phyloP scores from a whole-genome alignment of 2,113 vertebrate species.

The Neogobius melanostomus region DNA sequence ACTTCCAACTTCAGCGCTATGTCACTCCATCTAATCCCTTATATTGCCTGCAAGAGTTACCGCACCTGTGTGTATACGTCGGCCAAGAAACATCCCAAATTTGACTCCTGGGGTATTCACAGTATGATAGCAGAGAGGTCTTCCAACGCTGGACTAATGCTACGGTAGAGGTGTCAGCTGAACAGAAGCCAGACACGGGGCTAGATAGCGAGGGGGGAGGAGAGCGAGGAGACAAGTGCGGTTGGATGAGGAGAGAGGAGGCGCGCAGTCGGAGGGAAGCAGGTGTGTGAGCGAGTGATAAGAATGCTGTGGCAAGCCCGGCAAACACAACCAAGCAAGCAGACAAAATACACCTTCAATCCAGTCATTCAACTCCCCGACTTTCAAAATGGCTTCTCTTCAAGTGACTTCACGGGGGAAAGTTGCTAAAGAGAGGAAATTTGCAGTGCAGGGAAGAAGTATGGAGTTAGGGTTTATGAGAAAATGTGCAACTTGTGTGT shows the following conservation, averaged over 20 bases:
- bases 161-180: constrained; percentile 45
- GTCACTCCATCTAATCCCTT: constrained; percentile 49
- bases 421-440: constrained; percentile 20
- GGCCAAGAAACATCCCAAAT: constrained; percentile 26
- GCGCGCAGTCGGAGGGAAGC: constrained; percentile 63
- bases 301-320: constrained; percentile 51
- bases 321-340: constrained; percentile 14
- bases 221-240: constrained; percentile 60
- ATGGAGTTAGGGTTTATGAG: constrained; percentile 7
- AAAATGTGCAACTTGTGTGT: not conserved
- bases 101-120: constrained; percentile 35
- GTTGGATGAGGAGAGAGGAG: constrained; percentile 60
- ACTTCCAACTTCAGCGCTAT: constrained; percentile 45
- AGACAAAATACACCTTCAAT: constrained; percentile 43
- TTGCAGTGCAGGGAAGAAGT: constrained; percentile 20
- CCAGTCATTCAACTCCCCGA: constrained; percentile 46
- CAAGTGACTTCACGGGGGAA: constrained; percentile 36
- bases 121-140: constrained; percentile 51
- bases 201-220: constrained; percentile 28
- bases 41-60: constrained; percentile 46
- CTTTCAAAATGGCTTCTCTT: constrained; percentile 54
- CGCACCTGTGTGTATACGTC: constrained; percentile 39
- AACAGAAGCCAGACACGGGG: constrained; percentile 51
- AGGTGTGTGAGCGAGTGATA: constrained; percentile 77
- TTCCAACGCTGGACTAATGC: constrained; percentile 49